These are phyloP conservation scores for Amphilophus citrinellus DNA, from an alignment of 2,113 vertebrate genomes.

Conservation along the genomic window DNA sequence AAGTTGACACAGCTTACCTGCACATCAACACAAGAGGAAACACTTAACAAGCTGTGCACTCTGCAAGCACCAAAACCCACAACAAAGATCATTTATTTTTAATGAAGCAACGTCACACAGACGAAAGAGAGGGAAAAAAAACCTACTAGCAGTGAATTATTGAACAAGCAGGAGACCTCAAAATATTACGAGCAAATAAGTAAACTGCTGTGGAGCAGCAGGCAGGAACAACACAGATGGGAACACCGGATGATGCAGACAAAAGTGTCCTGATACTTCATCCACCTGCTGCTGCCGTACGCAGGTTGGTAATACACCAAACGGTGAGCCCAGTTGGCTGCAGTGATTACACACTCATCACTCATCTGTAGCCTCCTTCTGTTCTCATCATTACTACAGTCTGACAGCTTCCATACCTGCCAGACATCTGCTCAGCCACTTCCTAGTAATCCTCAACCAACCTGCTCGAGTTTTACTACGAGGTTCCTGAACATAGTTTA, in stretches of 20 bases:
- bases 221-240: neutral
- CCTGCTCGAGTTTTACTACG: neutral
- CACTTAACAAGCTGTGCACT: conserved; percentile 15
- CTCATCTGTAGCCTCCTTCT: conserved; percentile 16
- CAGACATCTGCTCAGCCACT: conserved; percentile 16
- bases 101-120: conserved; percentile 57
- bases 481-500: neutral
- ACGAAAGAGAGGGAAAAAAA: conserved; percentile 46
- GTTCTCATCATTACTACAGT: conserved; percentile 16
- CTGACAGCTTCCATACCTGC: conserved; percentile 16
- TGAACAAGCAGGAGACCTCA: conserved; percentile 45
- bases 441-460: conserved; percentile 34
- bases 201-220: conserved; percentile 15
- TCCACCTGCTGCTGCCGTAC: conserved; percentile 39
- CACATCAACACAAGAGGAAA: neutral
- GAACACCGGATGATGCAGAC: neutral
- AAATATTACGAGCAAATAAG: conserved; percentile 18
- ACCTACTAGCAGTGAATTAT: conserved; percentile 56
- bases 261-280: neutral
- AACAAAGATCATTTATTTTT: conserved; percentile 75
- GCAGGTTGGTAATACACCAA: neutral
- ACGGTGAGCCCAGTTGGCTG: conserved; percentile 23
- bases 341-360: conserved; percentile 15
- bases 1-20: conserved; percentile 34
- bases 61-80: conserved; percentile 48